Base-by-base conservation (phyloP, 2,888 invertebrate species). In the Ommatoiulus sabulosus region DNA sequence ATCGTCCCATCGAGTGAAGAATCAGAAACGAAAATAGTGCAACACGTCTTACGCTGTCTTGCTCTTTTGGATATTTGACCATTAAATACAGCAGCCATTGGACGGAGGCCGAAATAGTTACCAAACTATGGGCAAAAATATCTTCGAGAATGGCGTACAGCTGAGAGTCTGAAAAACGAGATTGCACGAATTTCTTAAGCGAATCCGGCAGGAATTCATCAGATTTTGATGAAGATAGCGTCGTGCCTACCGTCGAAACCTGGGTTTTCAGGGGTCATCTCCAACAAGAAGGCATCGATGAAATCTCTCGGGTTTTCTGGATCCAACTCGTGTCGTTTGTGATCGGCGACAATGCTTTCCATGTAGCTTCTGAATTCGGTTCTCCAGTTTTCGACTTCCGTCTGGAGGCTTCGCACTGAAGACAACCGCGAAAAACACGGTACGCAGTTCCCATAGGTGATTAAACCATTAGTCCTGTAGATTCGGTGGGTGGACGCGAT, bases 41-140 rank as follows among this genome's bases (percentile, higher is more conserved):
- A 63, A 72, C 0, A 15, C 3, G 2, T 12, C 72, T 35, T 80
- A 80, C 80, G 35, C 12, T 1, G 10, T 35, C 35, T 89, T 96
- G 96, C 91, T 94, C 94, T 0, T 94, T 93, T 1, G 94, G 95
- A 92, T 96, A 92, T 84, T 94, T 93, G 0, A 96, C 96, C 94
- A 97, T 94, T 90, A 95, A 96, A 24, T 97, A 93, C 24, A 97
- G 92, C 91, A 96, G 95, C 97, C 97, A 97, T 44, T 96, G 94
- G 46, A 97, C 91, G 0, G 97, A 96, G 0, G 96, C 95, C 88
- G 96, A 93, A 0, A 97, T 96, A 0, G 97, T 97, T 91, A 97
- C 97, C 87, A 97, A 94, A 7, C 97, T 97, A 15, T 97, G 97
- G 0, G 97, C 97, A 91, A 96, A 96, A 91, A 97, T 93, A 92